A percentile compares a stretch with the other conserved stretches of the same genome.
phyloP scores from a whole-genome alignment of 2,113 vertebrate species.

The Nerophis ophidion region DNA sequence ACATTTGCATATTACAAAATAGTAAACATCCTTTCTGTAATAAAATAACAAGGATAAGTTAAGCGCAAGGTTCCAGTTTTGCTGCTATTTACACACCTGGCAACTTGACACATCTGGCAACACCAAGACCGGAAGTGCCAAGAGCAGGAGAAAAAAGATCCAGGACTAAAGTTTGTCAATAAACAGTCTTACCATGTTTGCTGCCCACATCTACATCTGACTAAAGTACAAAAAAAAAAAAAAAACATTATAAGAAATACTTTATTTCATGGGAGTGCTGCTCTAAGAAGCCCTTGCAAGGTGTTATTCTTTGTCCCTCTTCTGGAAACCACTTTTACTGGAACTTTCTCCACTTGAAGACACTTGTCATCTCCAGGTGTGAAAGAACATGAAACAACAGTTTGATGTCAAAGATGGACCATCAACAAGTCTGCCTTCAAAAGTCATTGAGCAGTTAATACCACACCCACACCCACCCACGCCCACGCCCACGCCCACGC shows the following conservation, averaged over 20 bases:
- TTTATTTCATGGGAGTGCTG: not conserved
- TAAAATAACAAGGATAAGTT: slow-evolving; percentile 55
- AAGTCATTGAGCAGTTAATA: no score
- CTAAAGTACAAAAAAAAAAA: slow-evolving; percentile 25
- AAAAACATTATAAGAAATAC: slow-evolving; percentile 9
- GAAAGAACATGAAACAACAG: no score
- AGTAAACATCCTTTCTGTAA: slow-evolving; percentile 45
- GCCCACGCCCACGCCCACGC: not conserved
- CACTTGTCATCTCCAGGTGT: not conserved
- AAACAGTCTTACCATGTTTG: no score
- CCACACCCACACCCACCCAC: no score
- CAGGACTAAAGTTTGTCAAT: no score
- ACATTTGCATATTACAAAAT: slow-evolving; percentile 71
- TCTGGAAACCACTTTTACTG: not conserved
- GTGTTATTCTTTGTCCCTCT: not conserved
- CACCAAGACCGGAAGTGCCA: slow-evolving; percentile 37
- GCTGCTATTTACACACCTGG: slow-evolving; percentile 41
- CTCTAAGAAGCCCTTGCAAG: not conserved
- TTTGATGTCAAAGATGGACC: not conserved
- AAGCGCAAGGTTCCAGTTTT: slow-evolving; percentile 13
- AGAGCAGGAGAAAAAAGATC: slow-evolving; percentile 8
- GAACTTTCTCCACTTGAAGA: not conserved
- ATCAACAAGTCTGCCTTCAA: not conserved
- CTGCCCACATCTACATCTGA: not conserved
- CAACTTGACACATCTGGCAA: slow-evolving; percentile 17